These are phyloP conservation scores for Leptodactylus fuscus DNA, from an alignment of 2,113 vertebrate species.

Conservation along the genomic window DNA sequence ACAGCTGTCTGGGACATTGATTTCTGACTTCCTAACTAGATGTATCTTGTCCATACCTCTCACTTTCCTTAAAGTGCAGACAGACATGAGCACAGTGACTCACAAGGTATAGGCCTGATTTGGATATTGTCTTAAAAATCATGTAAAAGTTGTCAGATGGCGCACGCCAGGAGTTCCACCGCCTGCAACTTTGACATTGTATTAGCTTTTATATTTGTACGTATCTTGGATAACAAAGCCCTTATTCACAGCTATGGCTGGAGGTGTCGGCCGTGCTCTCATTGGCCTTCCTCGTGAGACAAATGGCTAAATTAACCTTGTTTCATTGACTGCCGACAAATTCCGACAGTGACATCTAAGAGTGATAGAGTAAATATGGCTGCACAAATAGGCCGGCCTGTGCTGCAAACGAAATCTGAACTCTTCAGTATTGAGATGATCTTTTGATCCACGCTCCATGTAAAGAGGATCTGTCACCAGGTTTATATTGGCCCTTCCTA, in stretches of 20 bases:
- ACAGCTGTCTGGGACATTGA: too few species aligned
- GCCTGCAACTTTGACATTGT: not conserved
- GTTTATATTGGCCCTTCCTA: too few species aligned
- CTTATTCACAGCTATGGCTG: not conserved
- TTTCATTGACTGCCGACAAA: not conserved
- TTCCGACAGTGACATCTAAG: not conserved
- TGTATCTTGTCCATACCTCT: too few species aligned
- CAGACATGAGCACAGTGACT: not conserved
- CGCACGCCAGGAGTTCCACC: too few species aligned
- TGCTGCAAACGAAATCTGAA: not conserved
- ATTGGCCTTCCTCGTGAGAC: not conserved
- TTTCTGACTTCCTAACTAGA: too few species aligned
- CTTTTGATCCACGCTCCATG: not conserved
- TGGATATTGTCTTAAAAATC: not conserved
- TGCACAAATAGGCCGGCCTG: too few species aligned
- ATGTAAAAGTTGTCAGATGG: not conserved
- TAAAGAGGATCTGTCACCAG: not conserved
- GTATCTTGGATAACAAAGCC: not conserved
- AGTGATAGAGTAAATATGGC: not conserved
- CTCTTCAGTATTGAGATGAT: not conserved
- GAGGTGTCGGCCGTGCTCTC: not conserved
- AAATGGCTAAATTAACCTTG: slow-evolving; percentile 22
- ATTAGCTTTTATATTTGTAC: not conserved
- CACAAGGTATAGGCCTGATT: not conserved
- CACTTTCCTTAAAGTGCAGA: too few species aligned